Percentiles rank a stretch among this genome's conserved stretches.
phyloP scores from a whole-genome alignment of 2,797 vertebrate species.

The Acridotheres tristis region DNA sequence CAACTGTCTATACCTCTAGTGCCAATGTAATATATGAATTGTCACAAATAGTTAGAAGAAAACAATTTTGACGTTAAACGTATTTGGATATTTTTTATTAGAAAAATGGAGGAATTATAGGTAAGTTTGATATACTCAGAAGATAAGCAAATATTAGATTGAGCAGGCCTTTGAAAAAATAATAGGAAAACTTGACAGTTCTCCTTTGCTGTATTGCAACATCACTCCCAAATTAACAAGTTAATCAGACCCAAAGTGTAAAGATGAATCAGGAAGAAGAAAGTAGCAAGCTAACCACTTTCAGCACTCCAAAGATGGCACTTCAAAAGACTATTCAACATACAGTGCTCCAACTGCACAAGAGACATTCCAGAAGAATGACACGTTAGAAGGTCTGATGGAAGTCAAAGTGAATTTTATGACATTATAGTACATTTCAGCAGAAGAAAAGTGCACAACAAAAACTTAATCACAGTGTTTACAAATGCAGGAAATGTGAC shows the following conservation, averaged over 20 bases:
- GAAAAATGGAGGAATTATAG: not conserved
- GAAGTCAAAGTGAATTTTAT: constrained; percentile 33
- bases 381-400: not conserved
- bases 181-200: not conserved
- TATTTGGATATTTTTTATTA: not conserved
- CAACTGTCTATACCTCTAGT: not conserved
- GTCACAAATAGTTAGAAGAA: not conserved
- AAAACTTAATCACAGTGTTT: constrained; percentile 31
- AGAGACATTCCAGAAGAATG: not conserved
- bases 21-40: not conserved
- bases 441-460: constrained; percentile 1
- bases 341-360: not conserved
- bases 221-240: not conserved
- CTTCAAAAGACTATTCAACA: constrained; percentile 10
- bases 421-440: not conserved
- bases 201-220: not conserved
- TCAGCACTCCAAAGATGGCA: not conserved
- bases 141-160: not conserved
- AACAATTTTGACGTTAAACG: not conserved
- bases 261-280: not conserved
- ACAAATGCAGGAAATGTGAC: constrained; percentile 39
- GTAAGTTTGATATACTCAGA: not conserved
- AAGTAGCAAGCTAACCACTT: not conserved
- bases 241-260: not conserved
- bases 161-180: not conserved